A percentile compares a stretch with the other conserved stretches of the same genome.
Evolutionary conservation across 2,797 vertebrate genomes (phyloP).

Genomic region (Enteromius argenteus): DNA sequence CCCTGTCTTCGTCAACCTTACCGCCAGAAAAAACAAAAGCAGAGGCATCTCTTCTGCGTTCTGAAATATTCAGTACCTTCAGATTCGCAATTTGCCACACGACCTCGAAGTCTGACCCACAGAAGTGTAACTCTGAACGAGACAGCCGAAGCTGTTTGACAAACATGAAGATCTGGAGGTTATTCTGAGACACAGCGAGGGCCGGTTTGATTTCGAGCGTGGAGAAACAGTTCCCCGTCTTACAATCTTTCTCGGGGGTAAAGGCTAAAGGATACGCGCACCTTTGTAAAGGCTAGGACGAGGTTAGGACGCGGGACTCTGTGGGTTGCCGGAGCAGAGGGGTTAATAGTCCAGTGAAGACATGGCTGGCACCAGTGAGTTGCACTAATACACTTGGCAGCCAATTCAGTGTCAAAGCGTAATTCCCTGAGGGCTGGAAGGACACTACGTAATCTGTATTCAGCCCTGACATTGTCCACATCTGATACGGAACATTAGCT

Average conservation of each 20-base stretch:
- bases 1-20: not conserved
- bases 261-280: conserved; percentile 25
- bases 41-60: conserved; percentile 8
- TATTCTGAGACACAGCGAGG: conserved; percentile 4
- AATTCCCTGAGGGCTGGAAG: conserved; percentile 93
- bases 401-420: conserved; percentile 90
- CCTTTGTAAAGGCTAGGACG: conserved; percentile 51
- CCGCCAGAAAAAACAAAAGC: conserved; percentile 25
- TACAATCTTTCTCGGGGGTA: not conserved
- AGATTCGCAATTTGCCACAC: conserved; percentile 22
- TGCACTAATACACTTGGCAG: conserved; percentile 91
- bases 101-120: conserved; percentile 41
- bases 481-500: conserved; percentile 99
- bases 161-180: conserved; percentile 50
- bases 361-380: conserved; percentile 87
- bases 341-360: conserved; percentile 93
- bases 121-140: conserved; percentile 27
- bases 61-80: conserved; percentile 46
- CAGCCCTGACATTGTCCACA: conserved; percentile 99
- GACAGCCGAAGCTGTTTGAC: conserved; percentile 26
- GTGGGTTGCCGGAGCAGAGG: conserved; percentile 63
- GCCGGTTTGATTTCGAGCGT: not conserved
- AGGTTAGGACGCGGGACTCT: conserved; percentile 47
- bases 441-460: conserved; percentile 99
- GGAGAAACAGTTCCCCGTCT: not conserved